Percentiles rank a stretch among this genome's conserved stretches.
Conservation (phyloP, 2,113 vertebrate species). For the Scalopus aquaticus region DNA sequence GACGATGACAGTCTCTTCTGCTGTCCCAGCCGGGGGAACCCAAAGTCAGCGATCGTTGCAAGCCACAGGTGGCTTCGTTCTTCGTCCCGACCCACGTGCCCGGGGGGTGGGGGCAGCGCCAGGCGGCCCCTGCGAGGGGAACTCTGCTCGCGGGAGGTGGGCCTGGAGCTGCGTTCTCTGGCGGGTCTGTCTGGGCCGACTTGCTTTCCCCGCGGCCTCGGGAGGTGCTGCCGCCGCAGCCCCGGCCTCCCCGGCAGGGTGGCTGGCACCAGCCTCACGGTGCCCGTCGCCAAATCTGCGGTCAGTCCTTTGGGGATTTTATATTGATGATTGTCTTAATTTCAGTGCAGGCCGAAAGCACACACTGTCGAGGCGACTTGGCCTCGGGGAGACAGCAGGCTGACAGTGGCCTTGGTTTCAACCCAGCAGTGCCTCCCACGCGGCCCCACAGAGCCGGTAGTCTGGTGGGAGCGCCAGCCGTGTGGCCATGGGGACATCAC, state of each 20-base stretch:
- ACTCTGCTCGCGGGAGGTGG: background rate
- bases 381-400: background rate
- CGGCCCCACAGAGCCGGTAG: accelerated
- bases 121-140: background rate
- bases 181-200: background rate
- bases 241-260: background rate
- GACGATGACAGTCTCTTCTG: background rate
- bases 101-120: background rate
- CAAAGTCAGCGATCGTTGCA: background rate
- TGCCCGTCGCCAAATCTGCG: background rate
- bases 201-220: background rate
- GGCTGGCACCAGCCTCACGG: background rate
- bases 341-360: background rate
- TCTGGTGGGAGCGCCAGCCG: no score
- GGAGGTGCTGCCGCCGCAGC: background rate
- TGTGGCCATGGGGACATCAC: no score
- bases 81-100: background rate
- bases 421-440: background rate
- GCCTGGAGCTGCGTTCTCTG: background rate
- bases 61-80: background rate
- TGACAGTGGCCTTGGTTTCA: background rate
- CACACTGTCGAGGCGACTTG: background rate
- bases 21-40: background rate
- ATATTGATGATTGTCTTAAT: background rate
- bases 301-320: background rate